Evolutionary conservation across 2,888 invertebrate species (phyloP).

Genomic region (Cheilosia urbana): DNA sequence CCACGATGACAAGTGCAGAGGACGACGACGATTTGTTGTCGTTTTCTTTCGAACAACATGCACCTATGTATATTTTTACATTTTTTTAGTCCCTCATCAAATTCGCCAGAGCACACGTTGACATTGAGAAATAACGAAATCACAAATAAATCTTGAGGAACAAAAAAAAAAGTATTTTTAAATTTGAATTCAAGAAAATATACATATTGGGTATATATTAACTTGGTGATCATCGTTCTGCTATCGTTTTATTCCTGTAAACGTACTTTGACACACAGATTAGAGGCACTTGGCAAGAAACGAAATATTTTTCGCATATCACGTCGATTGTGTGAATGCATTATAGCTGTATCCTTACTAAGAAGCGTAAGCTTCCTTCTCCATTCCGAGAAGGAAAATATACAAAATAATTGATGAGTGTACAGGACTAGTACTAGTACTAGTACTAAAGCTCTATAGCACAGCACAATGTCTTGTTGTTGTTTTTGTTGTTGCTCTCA

Average conservation of each 20-base stretch:
- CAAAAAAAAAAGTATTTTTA: constrained; percentile 13
- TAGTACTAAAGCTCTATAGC: background rate
- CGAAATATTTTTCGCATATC: too few relatives aligned
- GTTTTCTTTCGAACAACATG: constrained; percentile 2
- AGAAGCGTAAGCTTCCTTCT: background rate
- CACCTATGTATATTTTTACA: background rate
- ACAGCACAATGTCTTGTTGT: background rate
- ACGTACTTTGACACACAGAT: too few relatives aligned
- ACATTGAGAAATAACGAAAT: constrained; percentile 19
- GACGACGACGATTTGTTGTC: constrained; percentile 5
- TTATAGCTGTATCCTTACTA: constrained; percentile 5
- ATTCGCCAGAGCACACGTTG: constrained; percentile 17
- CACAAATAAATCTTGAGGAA: constrained; percentile 1
- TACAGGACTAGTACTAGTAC: too few relatives aligned
- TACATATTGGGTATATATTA: background rate
- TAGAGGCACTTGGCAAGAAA: too few relatives aligned
- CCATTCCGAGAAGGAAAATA: background rate
- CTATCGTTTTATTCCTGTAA: too few relatives aligned
- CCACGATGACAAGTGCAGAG: background rate
- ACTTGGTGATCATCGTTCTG: too few relatives aligned
- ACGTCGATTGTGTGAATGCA: too few relatives aligned
- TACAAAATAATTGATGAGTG: background rate
- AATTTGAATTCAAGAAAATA: background rate
- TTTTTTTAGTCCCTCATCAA: background rate
- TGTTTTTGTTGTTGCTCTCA: constrained; percentile 6